Evolutionary conservation across 1,140 invertebrate genomes (phyloP), one percentile per base, ranked within the genome.

Genomic region (Diplogasteroides magnus): DNA sequence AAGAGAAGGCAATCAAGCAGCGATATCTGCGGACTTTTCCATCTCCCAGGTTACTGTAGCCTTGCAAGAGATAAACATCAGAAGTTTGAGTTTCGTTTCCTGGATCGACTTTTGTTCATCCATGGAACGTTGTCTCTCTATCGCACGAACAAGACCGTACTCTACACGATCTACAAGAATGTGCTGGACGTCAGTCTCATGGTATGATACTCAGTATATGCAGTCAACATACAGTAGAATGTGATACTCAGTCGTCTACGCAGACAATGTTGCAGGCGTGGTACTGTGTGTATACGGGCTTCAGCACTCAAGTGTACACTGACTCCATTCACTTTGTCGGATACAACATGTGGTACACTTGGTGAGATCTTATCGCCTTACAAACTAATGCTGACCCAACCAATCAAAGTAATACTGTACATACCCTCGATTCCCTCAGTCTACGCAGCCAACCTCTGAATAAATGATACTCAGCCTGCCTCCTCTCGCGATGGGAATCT

Each of bases 141-240:
- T 63, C 87, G 97, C 73, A 91, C 97, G 86, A 94, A 91, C 84
- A 98, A 98, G 87, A 87, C 98, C 48, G 98, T 99, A 80, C 88
- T 99, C 23, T 99, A 98, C 86, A 97, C 93, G 74, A 98, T 98
- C 84, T 97, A 98, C 86, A 99, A 99, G 85, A 98, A 98, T 85
- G 96, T 99, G 81, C 97, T 68, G 2, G 66, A 68, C 59, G 62
- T 29, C 13, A 63, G 59, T 13, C 29, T 48, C 28, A 23, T 68
- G 61, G 94, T 84, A 86, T 91, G 28, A 94, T 89, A 84, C 84
- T 94, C 59, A 87, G 90, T 70, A 88, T 91, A n/a, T n/a, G n/a
- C n/a, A n/a, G n/a, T n/a, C n/a, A n/a, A n/a, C n/a, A n/a, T n/a
- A n/a, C 27, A 85, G 98, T 48, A 84, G 98, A 37, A 88, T 98